Evolutionary conservation across 2,797 vertebrate species (phyloP).

Genomic region (Gadopsis marmoratus): DNA sequence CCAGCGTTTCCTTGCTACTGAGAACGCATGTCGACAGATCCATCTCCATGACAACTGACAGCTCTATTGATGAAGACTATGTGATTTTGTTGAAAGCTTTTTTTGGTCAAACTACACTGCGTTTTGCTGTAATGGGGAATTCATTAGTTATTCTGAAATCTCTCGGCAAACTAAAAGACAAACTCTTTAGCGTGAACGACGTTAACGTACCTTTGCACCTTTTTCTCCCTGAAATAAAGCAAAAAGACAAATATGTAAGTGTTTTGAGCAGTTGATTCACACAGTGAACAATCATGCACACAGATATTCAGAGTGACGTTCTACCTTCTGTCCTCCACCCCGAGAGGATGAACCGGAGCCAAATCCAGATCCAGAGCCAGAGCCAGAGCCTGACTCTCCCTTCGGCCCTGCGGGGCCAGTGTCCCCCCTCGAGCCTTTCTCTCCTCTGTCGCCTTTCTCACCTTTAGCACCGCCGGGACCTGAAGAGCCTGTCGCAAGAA

Average conservation of each 20-base stretch:
- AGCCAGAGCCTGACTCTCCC: constrained; percentile 76
- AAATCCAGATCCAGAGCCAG: constrained; percentile 24
- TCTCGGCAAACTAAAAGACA: not conserved
- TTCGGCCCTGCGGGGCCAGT: constrained; percentile 80
- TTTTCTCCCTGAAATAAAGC: constrained; percentile 85
- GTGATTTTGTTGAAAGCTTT: no score
- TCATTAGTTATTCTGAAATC: no score
- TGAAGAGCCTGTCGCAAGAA: not conserved
- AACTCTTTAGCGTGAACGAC: not conserved
- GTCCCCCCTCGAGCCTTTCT: constrained; percentile 75
- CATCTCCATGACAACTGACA: no score
- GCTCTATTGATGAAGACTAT: no score
- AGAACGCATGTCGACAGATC: no score
- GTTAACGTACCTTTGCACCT: constrained; percentile 77
- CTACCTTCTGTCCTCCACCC: constrained; percentile 85
- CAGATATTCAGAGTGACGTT: not conserved
- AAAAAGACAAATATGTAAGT: not conserved
- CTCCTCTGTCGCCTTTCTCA: constrained; percentile 82
- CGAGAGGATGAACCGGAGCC: constrained; percentile 48
- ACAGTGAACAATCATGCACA: not conserved
- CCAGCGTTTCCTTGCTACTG: no score
- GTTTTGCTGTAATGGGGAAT: no score
- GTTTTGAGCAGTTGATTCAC: not conserved
- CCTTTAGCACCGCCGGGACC: constrained; percentile 70
- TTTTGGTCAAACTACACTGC: no score